These are phyloP conservation scores for Papilio polytes DNA, from an alignment of 1,140 invertebrate species.

Conservation along the genomic window DNA sequence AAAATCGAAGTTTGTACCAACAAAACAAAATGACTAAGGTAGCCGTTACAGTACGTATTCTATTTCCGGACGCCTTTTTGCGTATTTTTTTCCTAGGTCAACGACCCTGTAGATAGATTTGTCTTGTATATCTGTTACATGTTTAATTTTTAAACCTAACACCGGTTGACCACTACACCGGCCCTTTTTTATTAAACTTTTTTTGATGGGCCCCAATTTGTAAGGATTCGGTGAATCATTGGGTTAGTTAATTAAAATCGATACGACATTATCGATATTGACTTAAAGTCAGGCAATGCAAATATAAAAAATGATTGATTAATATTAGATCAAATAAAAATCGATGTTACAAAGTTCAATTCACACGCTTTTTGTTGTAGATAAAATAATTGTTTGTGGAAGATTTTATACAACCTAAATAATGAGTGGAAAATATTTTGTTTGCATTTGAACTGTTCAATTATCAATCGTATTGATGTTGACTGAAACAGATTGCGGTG, in stretches of 20 bases:
- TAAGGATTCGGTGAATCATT: neutral
- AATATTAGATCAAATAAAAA: neutral
- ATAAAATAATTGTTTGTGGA: slow-evolving; percentile 14
- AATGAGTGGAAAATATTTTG: slow-evolving; percentile 35
- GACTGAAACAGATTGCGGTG: slow-evolving; percentile 29
- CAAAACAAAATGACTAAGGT: neutral
- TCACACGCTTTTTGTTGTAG: neutral
- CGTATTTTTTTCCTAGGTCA: neutral
- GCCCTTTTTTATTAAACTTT: neutral
- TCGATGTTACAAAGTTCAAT: slow-evolving; percentile 20
- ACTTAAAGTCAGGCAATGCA: neutral
- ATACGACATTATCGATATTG: neutral
- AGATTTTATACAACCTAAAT: slow-evolving; percentile 31
- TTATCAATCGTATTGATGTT: slow-evolving; percentile 23
- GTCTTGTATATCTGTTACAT: neutral
- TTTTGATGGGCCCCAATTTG: neutral
- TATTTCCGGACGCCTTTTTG: neutral
- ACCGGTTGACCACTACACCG: neutral
- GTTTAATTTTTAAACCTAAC: neutral
- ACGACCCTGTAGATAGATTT: neutral
- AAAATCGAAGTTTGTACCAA: neutral
- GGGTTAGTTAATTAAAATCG: neutral
- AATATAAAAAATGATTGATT: neutral
- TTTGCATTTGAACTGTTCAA: slow-evolving; percentile 27
- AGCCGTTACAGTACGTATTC: too few species aligned